These are phyloP conservation scores for Oconnorella tubifera DNA, from an alignment of 2,888 invertebrate species.

Conservation along the genomic window DNA sequence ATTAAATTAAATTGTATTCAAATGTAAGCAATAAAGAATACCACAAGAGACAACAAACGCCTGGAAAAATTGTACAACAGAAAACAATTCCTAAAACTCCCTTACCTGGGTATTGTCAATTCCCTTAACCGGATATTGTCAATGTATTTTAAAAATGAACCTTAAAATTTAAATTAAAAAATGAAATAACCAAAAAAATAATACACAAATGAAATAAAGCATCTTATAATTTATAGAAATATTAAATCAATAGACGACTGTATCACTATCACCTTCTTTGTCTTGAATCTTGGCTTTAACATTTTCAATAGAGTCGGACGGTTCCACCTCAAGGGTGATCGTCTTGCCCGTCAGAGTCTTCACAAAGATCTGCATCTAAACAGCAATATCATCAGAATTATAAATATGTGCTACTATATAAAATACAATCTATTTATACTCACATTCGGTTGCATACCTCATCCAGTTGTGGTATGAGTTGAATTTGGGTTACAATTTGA, in stretches of 20 bases:
- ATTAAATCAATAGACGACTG: background rate
- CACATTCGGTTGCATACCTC: background rate
- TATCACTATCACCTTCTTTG: constrained; percentile 39
- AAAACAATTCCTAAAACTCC: too few species aligned
- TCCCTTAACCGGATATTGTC: too few species aligned
- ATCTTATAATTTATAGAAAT: background rate
- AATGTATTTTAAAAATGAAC: background rate
- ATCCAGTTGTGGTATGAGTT: too few species aligned
- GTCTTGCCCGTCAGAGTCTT: constrained; percentile 46
- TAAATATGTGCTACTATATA: background rate
- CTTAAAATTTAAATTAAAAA: background rate
- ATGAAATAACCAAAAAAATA: background rate
- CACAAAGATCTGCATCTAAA: constrained; percentile 27
- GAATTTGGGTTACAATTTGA: too few species aligned
- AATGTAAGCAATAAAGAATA: too few species aligned
- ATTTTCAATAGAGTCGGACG: constrained; percentile 89
- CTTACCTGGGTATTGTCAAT: too few species aligned
- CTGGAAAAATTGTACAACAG: too few species aligned
- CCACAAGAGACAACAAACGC: too few species aligned
- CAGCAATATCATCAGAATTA: background rate
- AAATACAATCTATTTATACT: background rate
- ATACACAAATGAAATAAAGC: background rate
- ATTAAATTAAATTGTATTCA: too few species aligned
- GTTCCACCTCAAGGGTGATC: constrained; percentile 63
- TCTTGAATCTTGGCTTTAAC: constrained; percentile 65